Conservation (phyloP, 2,113 vertebrate genomes). For the Gymnobelideus leadbeateri region DNA sequence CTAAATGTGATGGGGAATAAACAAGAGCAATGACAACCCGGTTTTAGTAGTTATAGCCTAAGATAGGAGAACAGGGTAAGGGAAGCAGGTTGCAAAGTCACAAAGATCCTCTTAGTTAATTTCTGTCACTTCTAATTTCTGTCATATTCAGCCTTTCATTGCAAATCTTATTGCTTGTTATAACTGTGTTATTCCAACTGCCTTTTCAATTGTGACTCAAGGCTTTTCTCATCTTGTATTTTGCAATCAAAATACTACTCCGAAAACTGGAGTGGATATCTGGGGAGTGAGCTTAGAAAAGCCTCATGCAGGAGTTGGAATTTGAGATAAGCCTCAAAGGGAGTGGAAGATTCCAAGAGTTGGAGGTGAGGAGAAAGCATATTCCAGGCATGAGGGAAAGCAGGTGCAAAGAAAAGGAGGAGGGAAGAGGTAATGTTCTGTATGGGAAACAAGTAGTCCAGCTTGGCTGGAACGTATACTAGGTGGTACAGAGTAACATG, state of each 20-base stretch:
- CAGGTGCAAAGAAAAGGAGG: neutral
- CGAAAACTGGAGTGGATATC: neutral
- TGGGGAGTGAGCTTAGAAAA: neutral
- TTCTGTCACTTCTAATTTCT: neutral
- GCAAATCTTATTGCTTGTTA: neutral
- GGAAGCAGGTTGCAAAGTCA: neutral
- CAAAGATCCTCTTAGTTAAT: neutral
- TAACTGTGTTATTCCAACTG: neutral
- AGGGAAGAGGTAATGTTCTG: neutral
- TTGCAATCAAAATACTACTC: neutral
- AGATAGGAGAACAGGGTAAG: neutral
- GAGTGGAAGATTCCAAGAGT: neutral
- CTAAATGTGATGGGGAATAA: neutral
- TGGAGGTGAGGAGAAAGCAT: neutral
- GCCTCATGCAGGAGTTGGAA: neutral
- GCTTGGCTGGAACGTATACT: neutral
- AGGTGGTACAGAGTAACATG: neutral
- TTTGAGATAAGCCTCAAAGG: neutral
- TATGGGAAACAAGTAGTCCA: neutral
- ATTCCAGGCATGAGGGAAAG: neutral
- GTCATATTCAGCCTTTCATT: conserved; percentile 9
- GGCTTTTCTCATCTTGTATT: neutral
- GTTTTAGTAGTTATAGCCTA: neutral
- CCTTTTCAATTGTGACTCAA: neutral
- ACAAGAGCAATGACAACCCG: neutral